phyloP scores from a whole-genome alignment of 2,888 invertebrate genomes.

The Heliconius hortense region DNA sequence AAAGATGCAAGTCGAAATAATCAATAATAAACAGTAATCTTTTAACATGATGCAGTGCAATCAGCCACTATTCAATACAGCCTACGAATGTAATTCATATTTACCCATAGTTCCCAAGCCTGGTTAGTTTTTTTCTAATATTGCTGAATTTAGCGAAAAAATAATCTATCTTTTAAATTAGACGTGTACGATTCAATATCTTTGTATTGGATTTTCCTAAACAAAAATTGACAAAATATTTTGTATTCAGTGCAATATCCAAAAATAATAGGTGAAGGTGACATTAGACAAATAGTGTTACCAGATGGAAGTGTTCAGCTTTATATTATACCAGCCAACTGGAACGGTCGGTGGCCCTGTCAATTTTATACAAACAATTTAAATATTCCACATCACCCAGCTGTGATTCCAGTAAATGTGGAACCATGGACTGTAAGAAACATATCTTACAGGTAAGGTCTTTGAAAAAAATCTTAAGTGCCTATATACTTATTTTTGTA shows the following conservation, averaged over 20 bases:
- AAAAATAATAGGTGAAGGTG: conserved; percentile 69
- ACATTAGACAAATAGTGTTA: conserved; percentile 57
- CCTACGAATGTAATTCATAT: conserved; percentile 23
- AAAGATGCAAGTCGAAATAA: background rate
- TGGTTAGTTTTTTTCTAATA: conserved; percentile 7
- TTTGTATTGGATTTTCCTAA: background rate
- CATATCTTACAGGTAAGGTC: conserved; percentile 56
- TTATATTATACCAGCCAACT: conserved; percentile 60
- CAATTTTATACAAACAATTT: conserved; percentile 39
- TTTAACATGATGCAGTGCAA: conserved; percentile 57
- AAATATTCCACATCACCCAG: conserved; percentile 41
- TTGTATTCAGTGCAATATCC: conserved; percentile 40
- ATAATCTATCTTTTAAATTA: background rate
- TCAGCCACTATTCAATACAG: conserved; percentile 43
- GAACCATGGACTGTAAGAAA: conserved; percentile 65
- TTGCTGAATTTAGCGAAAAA: too few relatives aligned
- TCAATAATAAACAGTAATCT: background rate
- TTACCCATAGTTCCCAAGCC: background rate
- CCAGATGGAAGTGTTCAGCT: conserved; percentile 67
- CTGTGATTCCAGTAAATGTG: conserved; percentile 39
- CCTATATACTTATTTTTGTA: background rate
- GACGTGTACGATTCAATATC: background rate
- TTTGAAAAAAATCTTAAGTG: background rate
- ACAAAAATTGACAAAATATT: background rate
- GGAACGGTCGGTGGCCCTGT: conserved; percentile 46